A percentile compares a stretch with the other conserved stretches of the same genome.
Conservation (phyloP, 2,113 vertebrate species). For the Forbesichthys agassizii region DNA sequence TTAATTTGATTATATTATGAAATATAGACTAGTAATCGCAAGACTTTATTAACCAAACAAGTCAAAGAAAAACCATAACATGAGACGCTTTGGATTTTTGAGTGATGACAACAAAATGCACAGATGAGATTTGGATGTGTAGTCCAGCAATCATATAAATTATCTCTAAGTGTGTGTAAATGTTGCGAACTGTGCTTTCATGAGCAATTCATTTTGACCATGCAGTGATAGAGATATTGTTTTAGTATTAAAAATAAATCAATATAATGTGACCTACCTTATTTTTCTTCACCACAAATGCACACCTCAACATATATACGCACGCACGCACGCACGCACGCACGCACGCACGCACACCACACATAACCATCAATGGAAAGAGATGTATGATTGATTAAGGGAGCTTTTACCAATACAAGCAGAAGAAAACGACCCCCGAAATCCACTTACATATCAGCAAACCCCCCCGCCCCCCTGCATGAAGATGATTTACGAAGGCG, state of each 20-base stretch:
- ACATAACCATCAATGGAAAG: constrained; percentile 30
- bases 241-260: background rate
- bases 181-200: too few species aligned
- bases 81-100: too few species aligned
- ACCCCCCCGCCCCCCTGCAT: constrained; percentile 27
- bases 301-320: background rate
- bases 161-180: too few species aligned
- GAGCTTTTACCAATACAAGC: constrained; percentile 47
- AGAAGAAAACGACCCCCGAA: constrained; percentile 48
- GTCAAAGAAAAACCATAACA: too few species aligned
- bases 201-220: too few species aligned
- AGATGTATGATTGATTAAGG: constrained; percentile 57
- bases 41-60: too few species aligned
- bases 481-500: constrained; percentile 61
- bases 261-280: background rate
- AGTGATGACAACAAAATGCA: too few species aligned
- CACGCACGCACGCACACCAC: constrained; percentile 1
- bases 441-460: constrained; percentile 59
- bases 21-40: too few species aligned
- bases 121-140: too few species aligned
- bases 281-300: background rate
- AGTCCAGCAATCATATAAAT: too few species aligned
- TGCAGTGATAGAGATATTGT: background rate
- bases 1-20: constrained; percentile 19
- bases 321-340: constrained; percentile 1